These are phyloP conservation scores for Lathronympha strigana DNA, from an alignment of 2,888 invertebrate species.

Conservation along the genomic window DNA sequence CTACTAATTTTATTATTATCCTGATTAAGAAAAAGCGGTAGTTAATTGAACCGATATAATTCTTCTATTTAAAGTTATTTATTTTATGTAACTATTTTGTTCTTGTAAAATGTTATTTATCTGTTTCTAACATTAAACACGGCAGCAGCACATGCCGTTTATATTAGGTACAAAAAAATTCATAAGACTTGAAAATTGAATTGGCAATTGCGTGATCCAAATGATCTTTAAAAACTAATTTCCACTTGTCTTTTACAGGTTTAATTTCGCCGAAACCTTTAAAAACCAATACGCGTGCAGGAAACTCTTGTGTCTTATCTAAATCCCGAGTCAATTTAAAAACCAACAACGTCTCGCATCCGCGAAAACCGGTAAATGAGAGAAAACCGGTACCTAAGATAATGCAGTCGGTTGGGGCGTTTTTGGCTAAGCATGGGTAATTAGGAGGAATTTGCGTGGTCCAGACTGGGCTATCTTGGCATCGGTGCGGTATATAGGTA, in stretches of 20 bases:
- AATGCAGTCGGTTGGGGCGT: constrained; percentile 18
- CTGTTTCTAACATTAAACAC: too few species aligned
- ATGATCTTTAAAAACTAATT: background rate
- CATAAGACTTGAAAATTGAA: background rate
- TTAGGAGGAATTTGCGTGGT: constrained; percentile 67
- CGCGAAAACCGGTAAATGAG: constrained; percentile 5
- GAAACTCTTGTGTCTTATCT: constrained; percentile 28
- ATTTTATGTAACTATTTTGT: too few species aligned
- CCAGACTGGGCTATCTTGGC: constrained; percentile 67
- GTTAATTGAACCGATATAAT: too few species aligned
- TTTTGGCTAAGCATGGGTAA: constrained; percentile 60
- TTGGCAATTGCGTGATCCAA: background rate
- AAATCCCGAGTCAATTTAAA: constrained; percentile 24
- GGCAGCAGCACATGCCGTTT: background rate
- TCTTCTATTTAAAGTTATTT: too few species aligned
- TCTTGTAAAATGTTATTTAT: too few species aligned
- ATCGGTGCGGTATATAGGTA: constrained; percentile 66
- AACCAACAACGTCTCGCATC: constrained; percentile 32
- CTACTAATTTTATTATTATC: too few species aligned
- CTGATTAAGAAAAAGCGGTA: too few species aligned
- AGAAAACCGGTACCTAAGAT: constrained; percentile 15
- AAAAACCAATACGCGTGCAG: constrained; percentile 1
- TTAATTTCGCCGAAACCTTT: constrained; percentile 9
- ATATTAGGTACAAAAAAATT: background rate
- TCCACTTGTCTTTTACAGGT: background rate